Base-by-base conservation (phyloP, 1,140 invertebrate genomes). In the Heliconius hewitsoni region DNA sequence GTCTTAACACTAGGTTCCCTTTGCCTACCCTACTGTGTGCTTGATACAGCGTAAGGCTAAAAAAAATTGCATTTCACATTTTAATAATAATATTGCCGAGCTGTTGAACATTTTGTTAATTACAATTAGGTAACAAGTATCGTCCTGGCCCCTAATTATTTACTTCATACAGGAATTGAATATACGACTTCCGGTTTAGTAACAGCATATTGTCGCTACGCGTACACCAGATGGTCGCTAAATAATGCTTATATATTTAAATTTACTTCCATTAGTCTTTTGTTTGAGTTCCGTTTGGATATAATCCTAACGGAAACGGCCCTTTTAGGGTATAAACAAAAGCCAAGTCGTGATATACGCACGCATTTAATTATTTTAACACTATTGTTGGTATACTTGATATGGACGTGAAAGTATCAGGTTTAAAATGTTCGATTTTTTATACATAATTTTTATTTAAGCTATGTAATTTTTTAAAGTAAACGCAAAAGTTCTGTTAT, bases 341-440 rank as follows among this genome's bases (percentile, higher is more conserved):
- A 60, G n/a, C 57, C 37, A 42, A 71, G 42, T 76, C 74, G 74
- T 76, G 74, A 76, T 76, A 76, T 39, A 52, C 13, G 34, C 74
- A 42, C 57, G 74, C 74, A 66, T 76, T 66, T 66, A 27, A 66
- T 66, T 66, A 66, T 66, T 16, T 60, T 30, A 27, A 66, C 55
- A 66, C 27, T 5, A 30, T 66, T 27, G 57, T 27, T 66, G 27
- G 3, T 66, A 66, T 30, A 66, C 1, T 23, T 27, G 9, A 11
- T 60, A 60, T n/a, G 23, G n/a, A 11, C 57, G 57, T 23, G 23
- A 23, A 11, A 11, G n/a, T 60, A 60, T 8, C 9, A 19, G 55
- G n/a, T 60, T 60, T n/a, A 11, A 2, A 60, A 60, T 60, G 1
- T 60, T 8, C 8, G 3, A 3, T 60, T 60, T 23, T 34, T 46